Evolutionary conservation across 2,888 invertebrate genomes (phyloP).

Genomic region (Clanis bilineata): DNA sequence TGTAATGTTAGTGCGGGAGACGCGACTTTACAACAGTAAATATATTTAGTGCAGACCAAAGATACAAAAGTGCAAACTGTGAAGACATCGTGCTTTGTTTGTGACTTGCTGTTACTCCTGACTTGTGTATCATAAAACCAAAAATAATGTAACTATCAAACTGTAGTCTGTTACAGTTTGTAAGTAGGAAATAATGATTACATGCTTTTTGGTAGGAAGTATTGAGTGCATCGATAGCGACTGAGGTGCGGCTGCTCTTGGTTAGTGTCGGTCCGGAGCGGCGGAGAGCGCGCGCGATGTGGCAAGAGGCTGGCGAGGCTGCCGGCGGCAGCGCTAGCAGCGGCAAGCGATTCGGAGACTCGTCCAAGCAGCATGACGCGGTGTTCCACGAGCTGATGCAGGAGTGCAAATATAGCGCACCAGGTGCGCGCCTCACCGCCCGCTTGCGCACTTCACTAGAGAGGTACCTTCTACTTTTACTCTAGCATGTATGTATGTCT

Average conservation of each 20-base stretch:
- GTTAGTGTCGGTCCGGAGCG: neutral
- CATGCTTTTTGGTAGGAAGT: no score
- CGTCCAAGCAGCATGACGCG: slow-evolving; percentile 42
- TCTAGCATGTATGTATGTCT: no score
- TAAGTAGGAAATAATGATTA: no score
- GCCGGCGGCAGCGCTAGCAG: slow-evolving; percentile 21
- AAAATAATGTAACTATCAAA: no score
- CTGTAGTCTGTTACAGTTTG: no score
- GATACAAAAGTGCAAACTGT: no score
- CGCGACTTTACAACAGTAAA: no score
- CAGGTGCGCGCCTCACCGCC: slow-evolving; percentile 84
- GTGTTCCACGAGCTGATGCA: slow-evolving; percentile 84
- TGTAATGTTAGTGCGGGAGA: no score
- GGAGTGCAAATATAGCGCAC: slow-evolving; percentile 85
- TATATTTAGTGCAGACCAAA: no score
- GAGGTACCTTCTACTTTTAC: slow-evolving; percentile 56
- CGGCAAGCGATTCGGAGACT: slow-evolving; percentile 24
- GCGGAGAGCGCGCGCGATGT: slow-evolving; percentile 25
- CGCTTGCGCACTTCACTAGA: slow-evolving; percentile 64
- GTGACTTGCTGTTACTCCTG: no score
- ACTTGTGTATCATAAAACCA: no score
- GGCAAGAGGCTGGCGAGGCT: slow-evolving; percentile 34
- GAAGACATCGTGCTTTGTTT: no score
- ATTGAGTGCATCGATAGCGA: neutral
- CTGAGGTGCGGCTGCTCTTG: neutral